phyloP scores from a whole-genome alignment of 2,888 invertebrate species.

The Dinocampus coccinellae region DNA sequence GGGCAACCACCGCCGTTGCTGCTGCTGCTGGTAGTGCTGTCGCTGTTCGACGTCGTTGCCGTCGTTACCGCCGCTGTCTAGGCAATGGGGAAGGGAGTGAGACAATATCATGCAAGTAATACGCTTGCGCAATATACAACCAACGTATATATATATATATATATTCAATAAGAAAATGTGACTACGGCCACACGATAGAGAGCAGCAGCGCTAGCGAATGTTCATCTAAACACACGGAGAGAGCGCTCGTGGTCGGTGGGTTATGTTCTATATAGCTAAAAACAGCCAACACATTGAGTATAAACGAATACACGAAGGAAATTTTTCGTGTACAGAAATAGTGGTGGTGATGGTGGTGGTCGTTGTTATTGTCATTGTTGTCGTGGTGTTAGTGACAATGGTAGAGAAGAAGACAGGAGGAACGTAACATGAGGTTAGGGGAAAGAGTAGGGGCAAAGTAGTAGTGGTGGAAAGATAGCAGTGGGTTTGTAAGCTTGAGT shows the following conservation, averaged over 20 bases:
- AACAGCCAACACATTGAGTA: constrained; percentile 49
- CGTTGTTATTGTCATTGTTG: too few relatives aligned
- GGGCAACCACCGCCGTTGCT: background rate
- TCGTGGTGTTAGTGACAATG: too few relatives aligned
- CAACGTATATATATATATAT: background rate
- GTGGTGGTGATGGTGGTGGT: too few relatives aligned
- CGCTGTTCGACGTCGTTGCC: constrained; percentile 50
- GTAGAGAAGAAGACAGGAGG: constrained; percentile 72
- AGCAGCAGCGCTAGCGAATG: constrained; percentile 72
- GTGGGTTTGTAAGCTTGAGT: constrained; percentile 1
- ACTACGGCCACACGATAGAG: constrained; percentile 67
- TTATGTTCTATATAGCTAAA: background rate
- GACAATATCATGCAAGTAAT: constrained; percentile 71
- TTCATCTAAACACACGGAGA: constrained; percentile 11
- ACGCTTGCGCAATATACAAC: constrained; percentile 20
- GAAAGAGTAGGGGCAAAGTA: constrained; percentile 9
- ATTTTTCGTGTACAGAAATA: too few relatives aligned
- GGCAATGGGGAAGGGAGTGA: constrained; percentile 67
- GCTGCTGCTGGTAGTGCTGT: background rate
- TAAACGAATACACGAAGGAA: background rate
- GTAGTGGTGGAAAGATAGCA: constrained; percentile 32
- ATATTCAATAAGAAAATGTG: background rate
- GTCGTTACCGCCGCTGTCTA: constrained; percentile 69
- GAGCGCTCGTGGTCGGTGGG: constrained; percentile 62
- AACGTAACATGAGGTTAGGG: constrained; percentile 71